Evolutionary conservation across 2,113 vertebrate species (phyloP), one percentile per base, ranked within the genome.

Genomic region (Sander lucioperca): DNA sequence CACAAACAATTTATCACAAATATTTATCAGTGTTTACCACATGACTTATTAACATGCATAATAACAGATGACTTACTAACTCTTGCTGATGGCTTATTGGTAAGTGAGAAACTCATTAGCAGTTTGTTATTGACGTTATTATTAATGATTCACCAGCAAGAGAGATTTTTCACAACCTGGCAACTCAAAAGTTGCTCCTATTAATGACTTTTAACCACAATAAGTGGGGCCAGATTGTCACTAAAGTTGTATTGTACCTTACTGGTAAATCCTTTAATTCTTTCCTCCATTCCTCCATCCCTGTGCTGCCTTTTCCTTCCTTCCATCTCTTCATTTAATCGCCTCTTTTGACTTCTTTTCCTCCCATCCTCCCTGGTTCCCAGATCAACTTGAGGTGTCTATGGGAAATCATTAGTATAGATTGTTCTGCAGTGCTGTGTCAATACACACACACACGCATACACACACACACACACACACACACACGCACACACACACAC

Each of bases 401-500:
- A 92, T 91, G 70, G 91, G 84, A 94, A 94, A 93, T 94, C 92
- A 89, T 89, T 91, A 88, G 83, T 89, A 91, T 92, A 79, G 93
- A 94, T 93, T 80, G 79, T 70, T 82, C 86, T 93, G 89, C 91
- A 86, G 88, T 67, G 57, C 87, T 88, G 83, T 73, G 14, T 90
- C 88, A 87, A 80, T 88, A 85, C 77, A 58, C 74, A 76, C 78
- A 80, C 73, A 72, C 43, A 43, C 69, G 61, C 58, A 68, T 71
- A 66, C 82, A 62, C 79, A 74, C 77, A 50, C 73, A 50, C 66
- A 48, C 30, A 65, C 64, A 63, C 79, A 64, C 73, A 61, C 63
- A 65, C 76, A 75, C 72, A 53, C 74, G 63, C 77, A 74, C 71
- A 70, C 51, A 39, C 61, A 54, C 58, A 67, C 71, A 70, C 78